Base-by-base conservation (phyloP, 1,140 invertebrate species). In the Aphaenogaster floridana region DNA sequence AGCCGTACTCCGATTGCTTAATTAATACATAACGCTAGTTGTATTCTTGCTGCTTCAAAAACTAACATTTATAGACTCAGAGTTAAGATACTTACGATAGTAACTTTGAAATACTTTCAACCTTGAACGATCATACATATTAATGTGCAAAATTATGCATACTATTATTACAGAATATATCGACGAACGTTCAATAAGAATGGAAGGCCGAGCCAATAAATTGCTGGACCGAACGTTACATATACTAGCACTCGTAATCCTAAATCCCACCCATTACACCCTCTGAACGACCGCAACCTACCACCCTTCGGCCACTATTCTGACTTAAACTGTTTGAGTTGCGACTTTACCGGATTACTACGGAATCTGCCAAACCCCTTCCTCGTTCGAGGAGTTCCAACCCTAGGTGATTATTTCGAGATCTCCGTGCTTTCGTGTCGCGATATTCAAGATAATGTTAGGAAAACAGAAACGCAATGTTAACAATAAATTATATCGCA, bases 281-380 rank as follows among this genome's bases (percentile, higher is more conserved):
- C 74, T 89, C 89, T 61, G 57, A 91, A 86, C 88, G 86, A 78
- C 86, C 78, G 81, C 87, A 88, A 83, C 74, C 87, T 81, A 91
- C 86, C 88, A 72, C 69, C 77, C 28, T 63, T 90, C 87, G 86
- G 86, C 87, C 87, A 90, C 88, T 94, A 90, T 90, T 89, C 87
- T 93, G 92, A 91, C 92, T 94, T 94, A 94, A 94, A 94, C 92
- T 94, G 93, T 94, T 94, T 94, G 93, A 95, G 91, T 95, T 94
- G 93, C 92, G 93, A 95, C 92, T 94, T 94, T 93, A 92, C 91
- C 86, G 93, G 93, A 93, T 95, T 94, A 94, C 87, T 83, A 87
- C 84, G 68, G 90, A 94, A 93, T 94, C 93, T 91, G 86, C 89
- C 88, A 88, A 88, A 87, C 90, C 89, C 89, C 88, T 76, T 68